Base-by-base conservation (phyloP, 2,113 vertebrate species). In the Silurus meridionalis region DNA sequence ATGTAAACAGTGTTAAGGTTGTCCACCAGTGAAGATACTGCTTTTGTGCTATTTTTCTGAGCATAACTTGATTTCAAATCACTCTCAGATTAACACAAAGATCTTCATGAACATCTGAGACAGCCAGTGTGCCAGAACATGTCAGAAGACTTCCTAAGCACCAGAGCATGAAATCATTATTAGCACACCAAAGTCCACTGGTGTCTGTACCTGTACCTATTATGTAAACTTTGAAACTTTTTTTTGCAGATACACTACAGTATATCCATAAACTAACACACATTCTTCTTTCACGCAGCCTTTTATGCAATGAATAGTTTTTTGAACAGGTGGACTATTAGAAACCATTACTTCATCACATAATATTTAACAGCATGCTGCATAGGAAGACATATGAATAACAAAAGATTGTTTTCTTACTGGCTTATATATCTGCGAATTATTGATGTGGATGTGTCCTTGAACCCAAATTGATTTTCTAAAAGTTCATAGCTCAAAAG, bases 171-270 rank as follows among this genome's bases (percentile, higher is more conserved):
- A 88, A 88, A 86, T 88, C 77, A 66, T 84, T 87, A 86, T 57
- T 83, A 80, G 19, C 72, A n/a, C 83, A 53, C 53, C 89, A 89
- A 90, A 90, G 86, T 90, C 86, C 89, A 82, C 55, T 48, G 15
- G 28, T 61, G 87, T 50, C 50, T 85, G 83, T 87, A 64, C 25
- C 82, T 82, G 86, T 82, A 75, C 61, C n/a, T 77, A 64, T 88
- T 87, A 85, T 53, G 52, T 55, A 86, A 83, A 72, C 48, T 80
- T 71, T 61, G 57, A 81, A 85, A 67, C 72, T 86, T 78, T 84
- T 46, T 25, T 52, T 67, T 69, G 37, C 63, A 83, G 86, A 89
- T 86, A 63, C 21, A 63, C 0, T 66, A 61, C 37, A 74, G 81
- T 77, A 53, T 74, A 19, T 57, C 11, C 67, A 90, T 83, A 58